Evolutionary conservation across 1,140 invertebrate genomes (phyloP), one percentile per base, ranked within the genome.

Genomic region (Drosophila ercepeae): DNA sequence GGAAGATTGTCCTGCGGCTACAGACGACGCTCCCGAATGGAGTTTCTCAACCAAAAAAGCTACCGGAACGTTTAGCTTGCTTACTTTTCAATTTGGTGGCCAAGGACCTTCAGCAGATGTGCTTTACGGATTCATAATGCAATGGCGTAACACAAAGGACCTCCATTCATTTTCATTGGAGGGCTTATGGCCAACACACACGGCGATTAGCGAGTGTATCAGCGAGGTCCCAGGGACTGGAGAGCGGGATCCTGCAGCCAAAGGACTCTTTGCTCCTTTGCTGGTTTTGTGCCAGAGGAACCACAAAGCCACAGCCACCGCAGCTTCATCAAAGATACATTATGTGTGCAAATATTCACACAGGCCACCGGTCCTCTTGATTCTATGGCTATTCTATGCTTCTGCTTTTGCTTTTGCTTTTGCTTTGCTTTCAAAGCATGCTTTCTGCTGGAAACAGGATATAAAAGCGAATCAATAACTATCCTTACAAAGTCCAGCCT

Each of bases 51-150:
- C 9, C 18, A 18, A 25, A 23, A 63, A 78, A 67, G 79, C 75
- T 78, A 53, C 81, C 61, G 13, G 54, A 86, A 86, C 79, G 76
- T 84, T 84, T 84, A 86, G 72, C 72, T 76, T 79, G 79, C 79
- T 83, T 83, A 84, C 79, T 67, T 83, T 83, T 72, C 79, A 83
- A 83, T 83, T 83, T 79, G 36, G 16, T 53, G 60, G 29, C 8
- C 16, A 7, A 45, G 21, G 29, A 25, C 32, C 29, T 19, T 49
- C 34, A 13, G 63, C 77, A 78, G 71, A 57, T 61, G 69, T 58
- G 75, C 75, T 71, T 50, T 69, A 63, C 75, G 36, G 57, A 70
- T 63, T 63, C 70, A 61, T 70, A 78, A 78, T 75, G 68, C 78
- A 63, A 42, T 68, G 78, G 74, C 68, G 73, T 64, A 73, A 68